Evolutionary conservation across 2,113 vertebrate species (phyloP).

Genomic region (Dasypus novemcinctus): DNA sequence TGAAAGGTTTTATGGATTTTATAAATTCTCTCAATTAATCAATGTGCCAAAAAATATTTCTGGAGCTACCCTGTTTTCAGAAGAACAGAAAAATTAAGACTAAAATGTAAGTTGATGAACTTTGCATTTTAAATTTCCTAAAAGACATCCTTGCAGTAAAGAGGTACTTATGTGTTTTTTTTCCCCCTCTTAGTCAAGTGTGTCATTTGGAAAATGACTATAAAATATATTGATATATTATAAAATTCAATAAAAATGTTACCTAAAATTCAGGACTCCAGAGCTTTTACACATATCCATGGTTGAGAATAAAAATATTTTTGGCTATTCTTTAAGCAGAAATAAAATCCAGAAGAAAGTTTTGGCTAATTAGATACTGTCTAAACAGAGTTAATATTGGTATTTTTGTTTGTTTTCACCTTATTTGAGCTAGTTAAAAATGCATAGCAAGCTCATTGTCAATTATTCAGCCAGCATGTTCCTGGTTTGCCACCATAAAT

Average conservation of each 20-base stretch:
- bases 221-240: neutral
- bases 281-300: neutral
- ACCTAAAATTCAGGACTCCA: neutral
- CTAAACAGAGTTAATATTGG: neutral
- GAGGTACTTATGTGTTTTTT: neutral
- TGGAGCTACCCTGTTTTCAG: neutral
- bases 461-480: neutral
- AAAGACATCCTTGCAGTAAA: neutral
- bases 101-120: neutral
- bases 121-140: neutral
- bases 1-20: neutral
- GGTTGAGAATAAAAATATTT: conserved; percentile 4
- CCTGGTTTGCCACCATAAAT: neutral
- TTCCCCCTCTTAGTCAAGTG: neutral
- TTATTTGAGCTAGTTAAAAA: neutral
- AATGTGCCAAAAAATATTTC: neutral
- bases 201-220: neutral
- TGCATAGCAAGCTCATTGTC: neutral
- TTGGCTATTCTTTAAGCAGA: neutral
- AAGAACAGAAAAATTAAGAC: neutral
- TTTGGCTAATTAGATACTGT: neutral
- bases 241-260: neutral
- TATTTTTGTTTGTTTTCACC: neutral
- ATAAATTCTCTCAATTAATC: neutral
- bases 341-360: neutral